phyloP scores from a whole-genome alignment of 2,888 invertebrate species.

The Drosophila cyrtoloma region DNA sequence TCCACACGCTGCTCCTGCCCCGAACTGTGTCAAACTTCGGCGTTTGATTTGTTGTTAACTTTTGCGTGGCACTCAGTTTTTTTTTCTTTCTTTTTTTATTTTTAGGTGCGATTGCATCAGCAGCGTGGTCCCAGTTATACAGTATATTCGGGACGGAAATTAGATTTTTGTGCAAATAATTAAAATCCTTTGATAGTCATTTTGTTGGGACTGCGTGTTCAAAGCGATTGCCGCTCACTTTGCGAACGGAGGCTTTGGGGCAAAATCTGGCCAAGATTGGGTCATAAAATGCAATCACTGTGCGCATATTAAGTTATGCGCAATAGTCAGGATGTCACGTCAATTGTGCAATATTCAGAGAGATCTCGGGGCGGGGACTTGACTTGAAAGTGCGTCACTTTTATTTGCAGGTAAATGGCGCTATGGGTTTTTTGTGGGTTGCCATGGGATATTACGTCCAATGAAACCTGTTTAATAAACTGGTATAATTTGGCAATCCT shows the following conservation, averaged over 20 bases:
- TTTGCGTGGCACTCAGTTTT: slow-evolving; percentile 62
- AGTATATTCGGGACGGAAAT: slow-evolving; percentile 63
- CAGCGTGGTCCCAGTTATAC: slow-evolving; percentile 31
- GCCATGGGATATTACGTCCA: slow-evolving; percentile 47
- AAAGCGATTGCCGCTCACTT: slow-evolving; percentile 57
- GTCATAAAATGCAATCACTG: slow-evolving; percentile 68
- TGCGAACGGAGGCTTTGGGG: slow-evolving; percentile 38
- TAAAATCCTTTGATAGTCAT: slow-evolving; percentile 68
- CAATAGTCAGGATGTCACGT: slow-evolving; percentile 71
- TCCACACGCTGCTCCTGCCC: slow-evolving; percentile 45
- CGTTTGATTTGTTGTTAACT: slow-evolving; percentile 73
- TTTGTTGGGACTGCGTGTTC: slow-evolving; percentile 24
- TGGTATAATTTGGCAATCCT: slow-evolving; percentile 54
- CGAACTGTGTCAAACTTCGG: slow-evolving; percentile 71
- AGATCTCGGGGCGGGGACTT: slow-evolving; percentile 20
- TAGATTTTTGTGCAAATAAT: slow-evolving; percentile 72
- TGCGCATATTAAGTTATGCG: slow-evolving; percentile 63
- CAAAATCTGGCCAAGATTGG: slow-evolving; percentile 32
- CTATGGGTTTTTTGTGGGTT: slow-evolving; percentile 19
- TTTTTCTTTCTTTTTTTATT: slow-evolving; percentile 10
- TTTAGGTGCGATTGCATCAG: slow-evolving; percentile 36
- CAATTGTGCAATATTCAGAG: slow-evolving; percentile 61
- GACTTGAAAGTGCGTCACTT: slow-evolving; percentile 60
- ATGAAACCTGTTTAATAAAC: slow-evolving; percentile 64
- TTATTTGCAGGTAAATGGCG: slow-evolving; percentile 16